Conservation (phyloP, 2,797 vertebrate species). For the Lepus townsendii region DNA sequence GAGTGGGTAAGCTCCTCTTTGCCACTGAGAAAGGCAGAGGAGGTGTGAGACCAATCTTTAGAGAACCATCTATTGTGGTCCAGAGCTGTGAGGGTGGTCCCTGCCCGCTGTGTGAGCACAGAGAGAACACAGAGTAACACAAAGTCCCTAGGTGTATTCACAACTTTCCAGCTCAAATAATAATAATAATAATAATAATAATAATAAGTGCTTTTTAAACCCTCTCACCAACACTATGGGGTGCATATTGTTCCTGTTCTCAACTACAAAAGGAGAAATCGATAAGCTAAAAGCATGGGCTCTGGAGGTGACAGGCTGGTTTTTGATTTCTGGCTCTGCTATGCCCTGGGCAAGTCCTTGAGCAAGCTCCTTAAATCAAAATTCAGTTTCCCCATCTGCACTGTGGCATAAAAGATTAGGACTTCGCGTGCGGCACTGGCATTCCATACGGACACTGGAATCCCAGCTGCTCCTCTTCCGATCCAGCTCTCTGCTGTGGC, state of each 20-base stretch:
- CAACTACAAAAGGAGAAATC: background rate
- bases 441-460: no score
- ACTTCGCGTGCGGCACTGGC: no score
- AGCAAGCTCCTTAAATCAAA: background rate
- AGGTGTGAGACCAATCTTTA: background rate
- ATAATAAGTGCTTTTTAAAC: background rate
- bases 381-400: background rate
- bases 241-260: background rate
- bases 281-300: background rate
- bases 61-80: background rate
- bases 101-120: background rate
- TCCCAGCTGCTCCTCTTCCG: no score
- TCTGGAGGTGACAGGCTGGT: background rate
- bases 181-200: background rate
- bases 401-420: no score
- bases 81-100: background rate
- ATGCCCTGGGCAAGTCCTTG: background rate
- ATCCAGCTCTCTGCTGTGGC: no score
- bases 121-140: background rate
- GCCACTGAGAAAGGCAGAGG: background rate
- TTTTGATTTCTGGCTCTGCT: slow-evolving; percentile 7
- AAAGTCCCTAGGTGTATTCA: background rate
- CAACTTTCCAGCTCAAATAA: background rate
- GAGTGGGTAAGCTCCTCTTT: background rate
- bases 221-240: background rate